Evolutionary conservation across 2,888 invertebrate genomes (phyloP), one percentile per base, ranked within the genome.

Genomic region (Cinara cedri): DNA sequence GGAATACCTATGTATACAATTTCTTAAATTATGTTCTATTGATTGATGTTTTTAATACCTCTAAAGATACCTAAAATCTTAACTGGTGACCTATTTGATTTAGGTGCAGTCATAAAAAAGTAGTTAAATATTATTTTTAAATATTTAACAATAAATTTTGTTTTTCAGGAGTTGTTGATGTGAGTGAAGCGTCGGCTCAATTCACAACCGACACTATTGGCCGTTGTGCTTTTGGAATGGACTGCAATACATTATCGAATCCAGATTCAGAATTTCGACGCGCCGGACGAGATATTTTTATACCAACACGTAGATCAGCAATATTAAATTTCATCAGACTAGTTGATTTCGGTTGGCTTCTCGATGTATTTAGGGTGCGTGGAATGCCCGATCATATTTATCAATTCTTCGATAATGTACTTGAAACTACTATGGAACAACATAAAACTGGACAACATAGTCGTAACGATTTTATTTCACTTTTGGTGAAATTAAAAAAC

Each of bases 401-500:
- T 4, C 44, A 82, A 0, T 85, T 85, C 81, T 85, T 88, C 82
- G 83, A 85, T 2, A 84, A 85, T 51, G 84, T 87, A 16, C 86
- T 87, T 9, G 84, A 85, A 21, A 84, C 84, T 11, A 86, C 87
- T 14, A 84, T 88, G 11, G 84, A 85, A 34, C 85, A 85, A 78
- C 85, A 88, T n/a, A 86, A 87, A 82, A 76, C 84, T 3, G 84
- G 86, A 46, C 86, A 87, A 57, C 84, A 86, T 75, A 86, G 85
- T 49, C 84, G 88, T 63, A 87, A 88, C 81, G 89, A 89, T 83
- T 89, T 89, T 83, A 84, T 89, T 81, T 88, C 89, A 83, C 85
- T 88, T 4, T 85, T 89, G 11, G 88, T 89, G 3, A 76, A 66
- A 19, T 3, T 76, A 1, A 76, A 46, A 57, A n/a, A 66, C 0